These are phyloP conservation scores for Rhinella marina DNA, from an alignment of 2,797 vertebrate species.

Conservation along the genomic window DNA sequence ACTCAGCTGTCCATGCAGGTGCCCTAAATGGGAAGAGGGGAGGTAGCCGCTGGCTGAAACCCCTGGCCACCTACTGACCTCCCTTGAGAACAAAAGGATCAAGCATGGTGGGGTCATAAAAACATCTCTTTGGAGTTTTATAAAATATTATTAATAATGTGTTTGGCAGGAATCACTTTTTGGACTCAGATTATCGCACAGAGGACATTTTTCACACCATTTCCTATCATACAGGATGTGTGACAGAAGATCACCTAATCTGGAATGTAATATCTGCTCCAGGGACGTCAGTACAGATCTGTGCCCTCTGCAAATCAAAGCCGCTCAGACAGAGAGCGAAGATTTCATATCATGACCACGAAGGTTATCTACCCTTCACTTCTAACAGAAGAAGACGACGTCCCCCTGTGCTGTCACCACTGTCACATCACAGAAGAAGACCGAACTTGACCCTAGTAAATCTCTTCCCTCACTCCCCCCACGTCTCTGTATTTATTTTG, in stretches of 20 bases:
- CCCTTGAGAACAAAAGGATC: too few species aligned
- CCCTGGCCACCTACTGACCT: too few species aligned
- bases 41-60: too few species aligned
- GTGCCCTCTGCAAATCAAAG: slow-evolving; percentile 26
- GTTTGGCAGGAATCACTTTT: background rate
- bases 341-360: background rate
- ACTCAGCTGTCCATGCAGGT: too few species aligned
- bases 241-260: slow-evolving; percentile 1
- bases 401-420: background rate
- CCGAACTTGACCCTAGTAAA: background rate
- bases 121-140: too few species aligned
- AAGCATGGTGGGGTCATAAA: too few species aligned
- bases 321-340: background rate
- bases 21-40: too few species aligned
- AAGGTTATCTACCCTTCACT: slow-evolving; percentile 9
- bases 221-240: background rate
- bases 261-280: slow-evolving; percentile 3
- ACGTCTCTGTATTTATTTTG: background rate
- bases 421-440: slow-evolving; percentile 2
- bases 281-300: background rate
- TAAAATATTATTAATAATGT: too few species aligned
- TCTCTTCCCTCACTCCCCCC: background rate
- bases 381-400: background rate
- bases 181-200: background rate
- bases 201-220: background rate